These are phyloP conservation scores for Albula goreensis DNA, from an alignment of 2,113 vertebrate genomes.

Conservation along the genomic window DNA sequence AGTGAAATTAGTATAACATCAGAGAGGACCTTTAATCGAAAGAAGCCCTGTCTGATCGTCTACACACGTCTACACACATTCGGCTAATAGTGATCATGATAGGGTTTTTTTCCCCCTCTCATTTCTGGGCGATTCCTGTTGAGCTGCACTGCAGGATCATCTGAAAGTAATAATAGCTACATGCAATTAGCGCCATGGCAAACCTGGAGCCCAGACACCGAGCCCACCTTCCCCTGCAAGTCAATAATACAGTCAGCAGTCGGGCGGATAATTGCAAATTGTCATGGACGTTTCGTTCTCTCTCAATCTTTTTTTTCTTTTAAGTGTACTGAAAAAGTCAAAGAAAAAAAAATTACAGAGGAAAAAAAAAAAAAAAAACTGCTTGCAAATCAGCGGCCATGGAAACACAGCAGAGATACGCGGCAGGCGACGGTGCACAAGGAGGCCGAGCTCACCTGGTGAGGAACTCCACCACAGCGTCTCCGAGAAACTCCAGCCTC, in stretches of 20 bases:
- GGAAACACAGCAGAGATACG: constrained; percentile 29
- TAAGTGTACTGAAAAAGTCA: background rate
- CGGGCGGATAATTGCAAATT: constrained; percentile 65
- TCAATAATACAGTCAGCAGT: constrained; percentile 55
- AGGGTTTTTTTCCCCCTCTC: too few species aligned
- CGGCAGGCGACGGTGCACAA: constrained; percentile 38
- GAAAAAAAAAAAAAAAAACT: constrained; percentile 32
- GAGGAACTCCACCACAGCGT: constrained; percentile 98
- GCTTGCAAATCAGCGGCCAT: constrained; percentile 62
- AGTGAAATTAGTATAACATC: background rate
- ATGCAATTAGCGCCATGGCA: constrained; percentile 56
- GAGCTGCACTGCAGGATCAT: background rate
- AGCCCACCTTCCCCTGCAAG: constrained; percentile 51
- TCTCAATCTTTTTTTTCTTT: too few species aligned
- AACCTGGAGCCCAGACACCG: constrained; percentile 43
- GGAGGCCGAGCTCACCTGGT: constrained; percentile 79
- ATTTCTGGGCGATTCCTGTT: background rate
- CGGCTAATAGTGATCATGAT: too few species aligned
- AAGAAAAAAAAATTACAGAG: background rate
- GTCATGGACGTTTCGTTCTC: constrained; percentile 56
- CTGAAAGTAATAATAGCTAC: constrained; percentile 48
- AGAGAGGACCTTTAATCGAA: background rate
- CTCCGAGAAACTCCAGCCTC: constrained; percentile 95
- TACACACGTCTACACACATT: too few species aligned
- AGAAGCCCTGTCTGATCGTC: too few species aligned